phyloP scores from a whole-genome alignment of 30 jellyfish, hydroid and myxozoan genomes.

The Morbakka virulenta region DNA sequence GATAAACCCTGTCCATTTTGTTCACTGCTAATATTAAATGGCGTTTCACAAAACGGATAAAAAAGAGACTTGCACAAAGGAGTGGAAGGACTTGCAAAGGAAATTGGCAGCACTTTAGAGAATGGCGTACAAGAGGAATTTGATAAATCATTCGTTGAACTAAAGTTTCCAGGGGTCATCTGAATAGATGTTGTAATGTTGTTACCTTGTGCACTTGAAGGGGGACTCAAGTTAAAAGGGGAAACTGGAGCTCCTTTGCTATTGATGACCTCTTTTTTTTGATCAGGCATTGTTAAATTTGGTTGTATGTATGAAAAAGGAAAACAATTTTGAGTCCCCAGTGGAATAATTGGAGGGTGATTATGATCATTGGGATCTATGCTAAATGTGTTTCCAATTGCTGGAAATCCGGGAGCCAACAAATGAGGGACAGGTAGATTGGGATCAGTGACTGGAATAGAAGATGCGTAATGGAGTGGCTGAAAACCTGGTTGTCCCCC shows the following conservation, averaged over 20 bases:
- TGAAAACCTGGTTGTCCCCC: neutral
- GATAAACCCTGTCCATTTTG: neutral
- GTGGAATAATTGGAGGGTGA: neutral
- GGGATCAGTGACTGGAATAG: neutral
- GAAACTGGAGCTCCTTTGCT: neutral
- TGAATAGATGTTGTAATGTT: neutral
- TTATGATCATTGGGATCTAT: neutral
- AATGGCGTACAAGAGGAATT: neutral
- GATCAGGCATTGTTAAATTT: neutral
- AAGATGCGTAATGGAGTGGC: neutral
- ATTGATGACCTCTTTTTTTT: neutral
- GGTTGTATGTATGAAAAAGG: neutral
- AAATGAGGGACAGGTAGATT: neutral
- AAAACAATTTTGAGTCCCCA: neutral
- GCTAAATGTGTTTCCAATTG: neutral
- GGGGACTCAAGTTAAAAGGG: neutral
- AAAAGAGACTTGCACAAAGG: conserved; percentile 73
- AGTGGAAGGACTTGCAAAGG: neutral
- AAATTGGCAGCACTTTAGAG: neutral
- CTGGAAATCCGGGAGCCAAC: neutral
- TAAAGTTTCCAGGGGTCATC: neutral
- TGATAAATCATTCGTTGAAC: neutral
- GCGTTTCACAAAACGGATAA: conserved; percentile 55
- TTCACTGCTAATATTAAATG: neutral
- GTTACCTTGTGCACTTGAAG: neutral